A percentile compares a stretch with the other conserved stretches of the same genome.
Conservation (phyloP, 2,888 invertebrate species). For the Linyphia triangularis region DNA sequence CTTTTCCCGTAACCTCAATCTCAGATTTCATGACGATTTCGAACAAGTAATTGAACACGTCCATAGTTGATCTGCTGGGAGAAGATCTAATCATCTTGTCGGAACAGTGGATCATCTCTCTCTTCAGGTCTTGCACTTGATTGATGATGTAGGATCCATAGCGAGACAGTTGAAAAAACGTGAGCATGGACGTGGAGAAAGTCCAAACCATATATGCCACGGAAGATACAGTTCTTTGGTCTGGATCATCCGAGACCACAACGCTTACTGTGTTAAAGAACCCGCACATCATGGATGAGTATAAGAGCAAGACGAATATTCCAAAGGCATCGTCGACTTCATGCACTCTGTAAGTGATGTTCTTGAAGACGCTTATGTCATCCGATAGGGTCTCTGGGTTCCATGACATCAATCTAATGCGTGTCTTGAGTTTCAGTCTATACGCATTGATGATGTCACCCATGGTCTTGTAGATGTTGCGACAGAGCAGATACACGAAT, state of each 20-base stretch:
- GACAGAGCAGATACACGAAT: not conserved
- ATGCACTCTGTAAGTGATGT: not conserved
- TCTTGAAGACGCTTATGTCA: slow-evolving; percentile 7
- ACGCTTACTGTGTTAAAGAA: slow-evolving; percentile 27
- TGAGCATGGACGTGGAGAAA: not conserved
- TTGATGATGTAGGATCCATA: slow-evolving; percentile 27
- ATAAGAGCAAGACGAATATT: slow-evolving; percentile 4
- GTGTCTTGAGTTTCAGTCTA: not conserved
- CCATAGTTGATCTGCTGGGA: not conserved
- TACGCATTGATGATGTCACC: not conserved
- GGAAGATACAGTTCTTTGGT: not conserved
- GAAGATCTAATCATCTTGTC: not conserved
- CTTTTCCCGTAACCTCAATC: not conserved
- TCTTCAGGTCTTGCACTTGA: slow-evolving; percentile 4
- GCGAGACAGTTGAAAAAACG: slow-evolving; percentile 7
- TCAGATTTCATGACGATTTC: not conserved
- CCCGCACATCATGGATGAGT: not conserved
- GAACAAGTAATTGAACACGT: not conserved
- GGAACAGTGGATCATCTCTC: not conserved
- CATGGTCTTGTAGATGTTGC: slow-evolving; percentile 2
- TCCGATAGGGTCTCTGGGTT: not conserved
- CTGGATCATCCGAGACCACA: not conserved
- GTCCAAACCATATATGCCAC: not conserved
- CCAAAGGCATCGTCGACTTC: not conserved
- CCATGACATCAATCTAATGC: not conserved